These are phyloP conservation scores for Leptosomus discolor DNA, from an alignment of 2,113 vertebrate genomes.

Conservation along the genomic window DNA sequence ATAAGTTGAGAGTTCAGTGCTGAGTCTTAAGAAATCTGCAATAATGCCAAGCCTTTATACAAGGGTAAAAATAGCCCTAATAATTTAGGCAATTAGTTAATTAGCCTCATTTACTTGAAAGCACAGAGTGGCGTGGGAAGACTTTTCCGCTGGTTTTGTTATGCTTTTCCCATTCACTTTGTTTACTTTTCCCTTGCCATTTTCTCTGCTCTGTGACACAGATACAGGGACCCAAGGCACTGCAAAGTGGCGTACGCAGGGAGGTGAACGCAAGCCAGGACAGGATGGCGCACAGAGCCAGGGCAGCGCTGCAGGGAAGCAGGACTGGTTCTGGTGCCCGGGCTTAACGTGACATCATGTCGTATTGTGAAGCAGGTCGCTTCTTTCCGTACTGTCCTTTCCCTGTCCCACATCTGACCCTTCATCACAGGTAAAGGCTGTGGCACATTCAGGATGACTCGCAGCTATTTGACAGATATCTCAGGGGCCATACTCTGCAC, in stretches of 20 bases:
- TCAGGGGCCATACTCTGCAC: not conserved
- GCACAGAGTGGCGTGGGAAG: constrained; percentile 31
- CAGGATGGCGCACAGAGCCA: not conserved
- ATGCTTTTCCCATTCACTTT: not conserved
- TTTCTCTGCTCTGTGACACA: not conserved
- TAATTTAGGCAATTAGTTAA: constrained; percentile 67
- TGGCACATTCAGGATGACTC: not conserved
- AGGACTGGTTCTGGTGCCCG: not conserved
- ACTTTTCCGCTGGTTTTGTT: constrained; percentile 41
- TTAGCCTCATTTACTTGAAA: constrained; percentile 68
- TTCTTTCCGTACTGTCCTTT: not conserved
- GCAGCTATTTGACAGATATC: not conserved
- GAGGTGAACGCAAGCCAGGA: not conserved
- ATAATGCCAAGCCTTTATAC: not conserved
- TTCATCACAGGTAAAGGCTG: not conserved
- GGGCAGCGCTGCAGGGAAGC: not conserved
- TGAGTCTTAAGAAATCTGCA: constrained; percentile 21
- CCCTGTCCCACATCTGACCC: not conserved
- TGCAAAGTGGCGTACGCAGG: not conserved
- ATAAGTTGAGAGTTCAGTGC: constrained; percentile 1
- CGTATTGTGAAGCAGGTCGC: not conserved
- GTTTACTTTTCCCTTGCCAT: not conserved
- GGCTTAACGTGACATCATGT: not conserved
- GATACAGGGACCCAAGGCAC: not conserved
- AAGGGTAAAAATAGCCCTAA: constrained; percentile 56